phyloP scores from a whole-genome alignment of 1,140 invertebrate species.

The Acyrthosiphon pisum region DNA sequence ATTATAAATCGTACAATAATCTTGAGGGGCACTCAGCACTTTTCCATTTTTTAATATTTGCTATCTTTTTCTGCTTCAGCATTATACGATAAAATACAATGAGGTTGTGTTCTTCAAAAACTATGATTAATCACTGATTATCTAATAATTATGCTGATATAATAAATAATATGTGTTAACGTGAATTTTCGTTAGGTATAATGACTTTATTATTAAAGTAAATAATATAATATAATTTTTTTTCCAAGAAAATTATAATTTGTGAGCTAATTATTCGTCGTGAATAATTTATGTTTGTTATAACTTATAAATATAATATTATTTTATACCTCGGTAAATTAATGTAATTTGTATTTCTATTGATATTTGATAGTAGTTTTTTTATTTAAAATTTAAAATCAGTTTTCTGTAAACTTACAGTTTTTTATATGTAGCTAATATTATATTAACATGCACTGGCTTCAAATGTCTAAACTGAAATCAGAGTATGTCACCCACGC shows the following conservation, averaged over 20 bases:
- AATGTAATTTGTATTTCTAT: too few relatives aligned
- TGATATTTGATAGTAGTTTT: too few relatives aligned
- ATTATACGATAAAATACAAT: not conserved
- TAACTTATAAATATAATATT: too few relatives aligned
- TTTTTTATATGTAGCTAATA: not conserved
- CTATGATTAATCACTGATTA: not conserved
- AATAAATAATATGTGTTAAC: not conserved
- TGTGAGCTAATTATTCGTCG: not conserved
- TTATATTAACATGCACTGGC: not conserved
- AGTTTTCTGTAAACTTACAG: not conserved
- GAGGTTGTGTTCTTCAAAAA: not conserved
- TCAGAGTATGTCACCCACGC: not conserved
- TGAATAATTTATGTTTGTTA: not conserved
- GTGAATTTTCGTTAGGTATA: too few relatives aligned
- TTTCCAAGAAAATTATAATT: not conserved
- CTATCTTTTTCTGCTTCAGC: not conserved
- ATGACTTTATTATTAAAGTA: too few relatives aligned
- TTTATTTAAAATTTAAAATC: not conserved
- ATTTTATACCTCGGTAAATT: too few relatives aligned
- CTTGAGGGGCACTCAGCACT: not conserved
- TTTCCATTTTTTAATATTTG: slow-evolving; percentile 1
- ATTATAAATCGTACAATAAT: too few relatives aligned
- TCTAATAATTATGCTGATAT: not conserved
- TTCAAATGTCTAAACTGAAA: not conserved
- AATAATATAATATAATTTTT: not conserved